Percentiles rank a stretch among this genome's conserved stretches.
These are phyloP conservation scores for Eira barbara DNA, from an alignment of 2,113 vertebrate species.

Conservation along the genomic window DNA sequence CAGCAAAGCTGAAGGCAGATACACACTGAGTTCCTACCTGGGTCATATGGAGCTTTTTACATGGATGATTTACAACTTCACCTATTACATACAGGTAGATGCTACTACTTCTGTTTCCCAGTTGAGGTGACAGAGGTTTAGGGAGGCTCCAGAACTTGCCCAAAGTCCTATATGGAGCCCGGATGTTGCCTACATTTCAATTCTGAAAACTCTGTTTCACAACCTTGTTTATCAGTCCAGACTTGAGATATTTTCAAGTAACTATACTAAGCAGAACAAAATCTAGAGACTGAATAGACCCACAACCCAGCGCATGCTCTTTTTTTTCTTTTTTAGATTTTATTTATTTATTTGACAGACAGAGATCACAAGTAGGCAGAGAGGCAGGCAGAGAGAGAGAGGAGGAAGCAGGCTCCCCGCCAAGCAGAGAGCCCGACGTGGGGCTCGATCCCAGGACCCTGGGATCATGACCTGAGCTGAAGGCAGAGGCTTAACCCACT, in stretches of 20 bases:
- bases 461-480: no score
- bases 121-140: background rate
- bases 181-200: background rate
- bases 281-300: background rate
- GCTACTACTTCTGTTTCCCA: background rate
- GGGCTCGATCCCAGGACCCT: no score
- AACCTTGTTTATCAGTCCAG: background rate
- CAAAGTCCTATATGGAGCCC: background rate
- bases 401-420: no score
- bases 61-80: background rate
- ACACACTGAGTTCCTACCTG: background rate
- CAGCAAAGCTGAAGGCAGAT: background rate
- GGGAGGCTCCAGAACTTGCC: background rate
- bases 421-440: no score
- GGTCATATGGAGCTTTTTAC: background rate
- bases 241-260: background rate
- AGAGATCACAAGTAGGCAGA: no score
- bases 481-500: no score
- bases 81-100: background rate
- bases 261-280: background rate
- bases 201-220: background rate
- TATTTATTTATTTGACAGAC: no score
- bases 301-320: background rate
- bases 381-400: no score
- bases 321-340: no score